Conservation (phyloP, 2,888 invertebrate genomes). For the Limnephilus auricula region DNA sequence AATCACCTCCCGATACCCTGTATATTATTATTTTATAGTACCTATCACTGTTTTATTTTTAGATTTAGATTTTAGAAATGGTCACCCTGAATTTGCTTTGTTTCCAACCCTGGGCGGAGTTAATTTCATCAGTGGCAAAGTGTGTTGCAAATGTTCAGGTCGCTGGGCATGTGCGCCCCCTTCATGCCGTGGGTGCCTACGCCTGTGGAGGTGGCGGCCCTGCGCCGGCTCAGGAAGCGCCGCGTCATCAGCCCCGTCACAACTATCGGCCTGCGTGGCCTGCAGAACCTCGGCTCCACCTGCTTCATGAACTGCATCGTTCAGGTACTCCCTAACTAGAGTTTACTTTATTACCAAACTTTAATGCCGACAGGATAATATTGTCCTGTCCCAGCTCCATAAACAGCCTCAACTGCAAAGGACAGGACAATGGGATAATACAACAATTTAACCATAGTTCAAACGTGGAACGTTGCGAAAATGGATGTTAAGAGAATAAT, state of each 20-base stretch:
- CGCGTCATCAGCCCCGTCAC: constrained; percentile 89
- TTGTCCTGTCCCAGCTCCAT: no score
- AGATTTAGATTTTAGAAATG: background rate
- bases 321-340: constrained; percentile 76
- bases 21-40: no score
- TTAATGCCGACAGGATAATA: no score
- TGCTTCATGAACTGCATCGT: constrained; percentile 99
- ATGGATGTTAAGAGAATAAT: no score
- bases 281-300: constrained; percentile 97
- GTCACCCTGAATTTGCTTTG: constrained; percentile 22
- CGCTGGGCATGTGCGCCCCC: constrained; percentile 79
- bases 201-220: constrained; percentile 85
- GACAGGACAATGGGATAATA: no score
- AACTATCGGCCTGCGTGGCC: constrained; percentile 92
- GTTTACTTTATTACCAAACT: no score
- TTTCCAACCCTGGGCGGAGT: background rate
- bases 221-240: constrained; percentile 86
- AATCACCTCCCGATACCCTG: no score
- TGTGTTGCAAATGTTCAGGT: constrained; percentile 69
- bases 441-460: no score
- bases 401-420: no score
- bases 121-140: constrained; percentile 40
- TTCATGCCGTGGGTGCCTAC: constrained; percentile 89
- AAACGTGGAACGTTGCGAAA: no score
- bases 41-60: no score